Evolutionary conservation across 2,888 invertebrate genomes (phyloP).

Genomic region (Hyalella azteca): DNA sequence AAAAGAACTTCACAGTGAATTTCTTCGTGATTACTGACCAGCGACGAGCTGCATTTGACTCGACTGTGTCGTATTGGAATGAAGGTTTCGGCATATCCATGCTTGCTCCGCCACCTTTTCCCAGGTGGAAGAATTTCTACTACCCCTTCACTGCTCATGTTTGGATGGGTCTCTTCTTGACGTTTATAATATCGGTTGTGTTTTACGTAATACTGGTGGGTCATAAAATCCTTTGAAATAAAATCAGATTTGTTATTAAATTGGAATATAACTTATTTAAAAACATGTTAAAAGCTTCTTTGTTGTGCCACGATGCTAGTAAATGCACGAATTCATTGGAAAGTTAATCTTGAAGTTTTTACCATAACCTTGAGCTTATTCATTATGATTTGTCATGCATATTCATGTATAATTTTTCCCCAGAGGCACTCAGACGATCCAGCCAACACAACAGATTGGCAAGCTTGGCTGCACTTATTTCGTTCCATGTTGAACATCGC

Average conservation of each 20-base stretch:
- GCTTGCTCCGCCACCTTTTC: conserved; percentile 37
- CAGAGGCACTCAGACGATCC: no score
- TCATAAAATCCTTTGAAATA: neutral
- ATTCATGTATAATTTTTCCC: no score
- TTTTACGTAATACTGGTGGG: conserved; percentile 36
- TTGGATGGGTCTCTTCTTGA: conserved; percentile 15
- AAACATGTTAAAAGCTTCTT: no score
- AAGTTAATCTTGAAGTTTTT: no score
- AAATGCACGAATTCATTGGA: no score
- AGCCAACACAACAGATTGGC: no score
- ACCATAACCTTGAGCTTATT: no score
- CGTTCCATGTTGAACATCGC: conserved; percentile 37
- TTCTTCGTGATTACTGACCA: conserved; percentile 39
- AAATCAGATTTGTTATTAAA: neutral
- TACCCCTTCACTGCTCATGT: conserved; percentile 43
- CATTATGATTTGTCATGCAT: no score
- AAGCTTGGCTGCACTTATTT: no score
- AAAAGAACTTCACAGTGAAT: conserved; percentile 50
- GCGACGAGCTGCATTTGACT: conserved; percentile 40
- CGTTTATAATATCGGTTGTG: conserved; percentile 12
- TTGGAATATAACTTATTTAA: no score
- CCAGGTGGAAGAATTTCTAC: conserved; percentile 43
- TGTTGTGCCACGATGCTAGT: no score
- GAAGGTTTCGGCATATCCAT: conserved; percentile 49
- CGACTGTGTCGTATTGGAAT: conserved; percentile 44